Percentiles rank a stretch among this genome's conserved stretches.
These are phyloP conservation scores for Mastomys natalensis DNA, from an alignment of 2,113 vertebrate genomes.

Conservation along the genomic window DNA sequence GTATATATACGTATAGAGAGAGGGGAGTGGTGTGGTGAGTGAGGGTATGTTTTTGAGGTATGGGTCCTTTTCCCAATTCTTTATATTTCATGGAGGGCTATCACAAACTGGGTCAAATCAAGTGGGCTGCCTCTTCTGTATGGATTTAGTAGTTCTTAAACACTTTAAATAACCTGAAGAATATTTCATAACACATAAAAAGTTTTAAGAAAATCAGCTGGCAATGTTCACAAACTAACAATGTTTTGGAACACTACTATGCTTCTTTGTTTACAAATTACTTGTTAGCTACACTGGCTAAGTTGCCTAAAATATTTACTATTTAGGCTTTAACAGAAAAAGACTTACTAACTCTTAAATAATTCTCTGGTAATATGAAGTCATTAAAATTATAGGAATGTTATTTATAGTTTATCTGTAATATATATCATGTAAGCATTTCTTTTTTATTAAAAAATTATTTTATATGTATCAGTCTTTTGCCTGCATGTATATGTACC, in stretches of 20 bases:
- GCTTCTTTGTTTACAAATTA: not conserved
- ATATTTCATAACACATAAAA: constrained; percentile 41
- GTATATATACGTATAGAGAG: not conserved
- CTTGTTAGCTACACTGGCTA: not conserved
- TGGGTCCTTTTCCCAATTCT: not conserved
- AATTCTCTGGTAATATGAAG: constrained; percentile 51
- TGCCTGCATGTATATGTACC: not conserved
- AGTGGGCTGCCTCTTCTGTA: not conserved
- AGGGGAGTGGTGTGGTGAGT: not conserved
- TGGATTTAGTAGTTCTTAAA: constrained; percentile 6
- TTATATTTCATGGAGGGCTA: not conserved
- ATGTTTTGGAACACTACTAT: not conserved
- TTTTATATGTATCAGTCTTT: not conserved
- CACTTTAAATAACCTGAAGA: not conserved
- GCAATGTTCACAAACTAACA: not conserved
- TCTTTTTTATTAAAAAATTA: constrained; percentile 4
- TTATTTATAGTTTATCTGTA: constrained; percentile 40
- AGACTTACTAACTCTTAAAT: not conserved
- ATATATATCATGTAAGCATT: constrained; percentile 10
- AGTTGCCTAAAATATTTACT: constrained; percentile 16
- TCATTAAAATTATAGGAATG: not conserved
- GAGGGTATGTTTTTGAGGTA: not conserved
- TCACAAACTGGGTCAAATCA: constrained; percentile 10
- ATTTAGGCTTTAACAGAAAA: constrained; percentile 6
- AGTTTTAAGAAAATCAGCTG: constrained; percentile 22